These are phyloP conservation scores for Drosophila neocordata DNA, from an alignment of 1,140 invertebrate genomes.

Conservation along the genomic window DNA sequence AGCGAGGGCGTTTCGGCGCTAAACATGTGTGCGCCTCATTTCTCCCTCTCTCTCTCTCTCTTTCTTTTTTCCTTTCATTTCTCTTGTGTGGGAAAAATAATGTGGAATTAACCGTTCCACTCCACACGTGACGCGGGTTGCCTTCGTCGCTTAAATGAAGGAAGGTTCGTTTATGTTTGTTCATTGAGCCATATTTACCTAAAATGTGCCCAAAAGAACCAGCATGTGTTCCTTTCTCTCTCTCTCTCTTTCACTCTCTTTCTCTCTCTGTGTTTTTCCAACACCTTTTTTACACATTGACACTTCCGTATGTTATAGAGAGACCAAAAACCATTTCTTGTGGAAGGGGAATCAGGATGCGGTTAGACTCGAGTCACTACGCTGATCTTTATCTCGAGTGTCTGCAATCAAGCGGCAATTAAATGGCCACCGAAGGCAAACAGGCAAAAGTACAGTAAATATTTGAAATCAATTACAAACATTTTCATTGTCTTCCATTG, in stretches of 20 bases:
- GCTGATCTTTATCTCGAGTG: conserved; percentile 58
- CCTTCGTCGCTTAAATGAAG: conserved; percentile 42
- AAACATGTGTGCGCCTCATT: conserved; percentile 76
- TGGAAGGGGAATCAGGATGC: conserved; percentile 25
- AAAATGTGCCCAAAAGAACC: conserved; percentile 25
- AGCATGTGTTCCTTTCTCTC: neutral
- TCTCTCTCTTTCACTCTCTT: conserved; percentile 1
- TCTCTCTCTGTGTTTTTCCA: conserved; percentile 63
- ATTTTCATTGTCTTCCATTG: conserved; percentile 58
- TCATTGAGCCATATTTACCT: conserved; percentile 48
- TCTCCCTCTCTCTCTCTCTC: conserved; percentile 31
- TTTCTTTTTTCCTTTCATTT: neutral
- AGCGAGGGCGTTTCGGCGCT: conserved; percentile 72
- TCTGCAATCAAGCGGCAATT: conserved; percentile 77
- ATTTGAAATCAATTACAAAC: conserved; percentile 79
- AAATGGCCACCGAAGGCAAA: conserved; percentile 44
- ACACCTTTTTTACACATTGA: conserved; percentile 77
- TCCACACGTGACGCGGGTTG: conserved; percentile 59
- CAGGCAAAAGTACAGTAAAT: conserved; percentile 48
- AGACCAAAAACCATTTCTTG: neutral
- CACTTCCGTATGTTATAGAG: conserved; percentile 59
- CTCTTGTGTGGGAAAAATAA: conserved; percentile 28
- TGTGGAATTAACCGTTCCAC: conserved; percentile 52
- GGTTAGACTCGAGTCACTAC: conserved; percentile 23
- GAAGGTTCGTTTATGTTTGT: conserved; percentile 33